Conservation (phyloP, 2,797 vertebrate genomes). For the Allobates femoralis region DNA sequence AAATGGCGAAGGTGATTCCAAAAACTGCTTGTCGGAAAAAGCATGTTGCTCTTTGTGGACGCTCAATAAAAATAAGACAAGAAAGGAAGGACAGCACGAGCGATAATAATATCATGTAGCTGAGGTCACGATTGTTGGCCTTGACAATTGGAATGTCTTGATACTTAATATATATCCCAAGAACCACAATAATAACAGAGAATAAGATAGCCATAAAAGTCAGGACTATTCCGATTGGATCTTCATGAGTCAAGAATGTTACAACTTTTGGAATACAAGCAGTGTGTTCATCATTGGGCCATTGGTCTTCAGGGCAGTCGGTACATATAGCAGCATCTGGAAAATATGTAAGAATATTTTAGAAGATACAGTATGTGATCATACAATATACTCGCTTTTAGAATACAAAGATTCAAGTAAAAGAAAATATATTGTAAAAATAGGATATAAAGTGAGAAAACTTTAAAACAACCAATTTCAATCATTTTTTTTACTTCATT, state of each 20-base stretch:
- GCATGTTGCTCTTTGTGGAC: slow-evolving; percentile 10
- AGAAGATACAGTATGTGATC: too few relatives aligned
- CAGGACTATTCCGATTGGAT: slow-evolving; percentile 15
- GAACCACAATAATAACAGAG: not conserved
- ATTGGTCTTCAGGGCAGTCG: slow-evolving; percentile 8
- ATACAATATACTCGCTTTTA: too few relatives aligned
- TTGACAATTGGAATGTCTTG: too few relatives aligned
- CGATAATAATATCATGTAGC: too few relatives aligned
- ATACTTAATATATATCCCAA: slow-evolving; percentile 32
- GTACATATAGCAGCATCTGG: slow-evolving; percentile 1
- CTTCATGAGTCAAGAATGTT: slow-evolving; percentile 15
- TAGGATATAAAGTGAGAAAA: too few relatives aligned
- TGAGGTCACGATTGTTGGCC: too few relatives aligned
- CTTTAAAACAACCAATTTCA: too few relatives aligned
- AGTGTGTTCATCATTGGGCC: slow-evolving; percentile 20
- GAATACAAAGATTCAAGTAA: too few relatives aligned
- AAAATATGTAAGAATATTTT: not conserved
- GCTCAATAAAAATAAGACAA: slow-evolving; percentile 42
- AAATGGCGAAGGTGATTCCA: too few relatives aligned
- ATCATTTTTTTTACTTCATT: too few relatives aligned
- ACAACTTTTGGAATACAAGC: not conserved
- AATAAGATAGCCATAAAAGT: slow-evolving; percentile 18
- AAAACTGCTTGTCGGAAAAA: slow-evolving; percentile 35
- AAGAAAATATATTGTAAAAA: too few relatives aligned
- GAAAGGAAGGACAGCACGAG: slow-evolving; percentile 19